Evolutionary conservation across 1,140 invertebrate genomes (phyloP), one percentile per base, ranked within the genome.

Genomic region (Drosophila sp.): DNA sequence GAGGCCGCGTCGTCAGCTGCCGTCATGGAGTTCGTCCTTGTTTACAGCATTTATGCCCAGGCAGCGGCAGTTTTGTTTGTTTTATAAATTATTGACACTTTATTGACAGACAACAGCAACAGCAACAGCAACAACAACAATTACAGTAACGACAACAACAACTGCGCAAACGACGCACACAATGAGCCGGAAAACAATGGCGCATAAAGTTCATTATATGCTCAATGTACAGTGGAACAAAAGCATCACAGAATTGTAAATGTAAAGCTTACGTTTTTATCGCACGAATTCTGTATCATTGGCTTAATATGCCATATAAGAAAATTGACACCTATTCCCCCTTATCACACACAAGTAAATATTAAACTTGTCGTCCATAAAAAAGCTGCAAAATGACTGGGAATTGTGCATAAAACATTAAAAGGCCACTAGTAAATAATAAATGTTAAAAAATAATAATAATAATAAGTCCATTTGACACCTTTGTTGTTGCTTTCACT

Each of bases 61-160:
- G 67, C 79, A 75, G 70, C 21, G 25, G 54, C 56, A 59, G 71
- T 87, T 87, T 67, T 89, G 83, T 89, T 89, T 89, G 83, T 76
- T 89, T 80, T 89, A 89, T 89, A 89, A 89, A 89, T 89, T 89
- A 89, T 89, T 89, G 83, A 89, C 83, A 89, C 83, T 89, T 89
- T 89, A 89, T 89, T 89, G 83, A 89, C 83, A 89, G 51, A 46
- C 72, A 43, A 76, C 67, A 73, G 25, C 34, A 51, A 18, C 54
- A 40, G 38, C 46, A 59, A 54, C 48, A 67, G n/a, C 63, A 67
- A 25, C n/a, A n/a, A n/a, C n/a, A n/a, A n/a, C n/a, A n/a, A n/a
- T n/a, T n/a, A n/a, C n/a, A n/a, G n/a, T n/a, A n/a, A n/a, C 14
- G 34, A 40, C 54, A 54, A n/a, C 21, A 64, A 51, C 61, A 45